These are phyloP conservation scores for Nipponia nippon DNA, from an alignment of 2,113 vertebrate genomes.

Conservation along the genomic window DNA sequence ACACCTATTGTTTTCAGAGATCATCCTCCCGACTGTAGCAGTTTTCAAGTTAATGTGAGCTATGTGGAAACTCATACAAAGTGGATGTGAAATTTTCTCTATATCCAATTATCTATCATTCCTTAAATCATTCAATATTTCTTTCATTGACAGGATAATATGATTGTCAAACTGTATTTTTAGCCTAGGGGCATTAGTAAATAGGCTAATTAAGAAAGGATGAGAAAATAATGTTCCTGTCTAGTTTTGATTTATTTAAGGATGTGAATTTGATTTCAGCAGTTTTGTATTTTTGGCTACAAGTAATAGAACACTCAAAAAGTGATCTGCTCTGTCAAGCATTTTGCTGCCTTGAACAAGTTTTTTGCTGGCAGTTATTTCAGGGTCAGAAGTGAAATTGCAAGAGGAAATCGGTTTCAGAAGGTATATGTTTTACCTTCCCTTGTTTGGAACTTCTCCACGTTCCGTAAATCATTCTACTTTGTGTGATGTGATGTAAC, in stretches of 20 bases:
- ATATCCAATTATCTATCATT: neutral
- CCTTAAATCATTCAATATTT: neutral
- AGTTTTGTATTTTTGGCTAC: neutral
- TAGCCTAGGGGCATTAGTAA: neutral
- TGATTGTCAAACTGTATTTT: neutral
- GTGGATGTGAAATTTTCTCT: neutral
- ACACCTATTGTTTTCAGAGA: neutral
- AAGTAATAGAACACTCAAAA: neutral
- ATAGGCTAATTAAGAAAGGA: neutral
- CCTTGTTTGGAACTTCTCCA: neutral
- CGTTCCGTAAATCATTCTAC: neutral
- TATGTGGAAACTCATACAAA: neutral
- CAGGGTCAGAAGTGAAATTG: neutral
- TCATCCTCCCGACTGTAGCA: neutral
- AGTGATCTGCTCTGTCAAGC: neutral
- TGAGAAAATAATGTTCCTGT: neutral
- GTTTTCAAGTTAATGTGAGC: neutral
- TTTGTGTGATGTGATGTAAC: neutral
- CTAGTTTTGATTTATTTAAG: neutral
- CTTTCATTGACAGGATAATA: neutral
- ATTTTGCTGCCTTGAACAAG: neutral
- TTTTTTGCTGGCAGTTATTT: neutral
- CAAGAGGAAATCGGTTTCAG: neutral
- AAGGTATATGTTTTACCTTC: neutral
- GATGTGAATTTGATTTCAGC: neutral